Evolutionary conservation across 2,113 vertebrate species (phyloP).

Genomic region (Pelmatolapia mariae): DNA sequence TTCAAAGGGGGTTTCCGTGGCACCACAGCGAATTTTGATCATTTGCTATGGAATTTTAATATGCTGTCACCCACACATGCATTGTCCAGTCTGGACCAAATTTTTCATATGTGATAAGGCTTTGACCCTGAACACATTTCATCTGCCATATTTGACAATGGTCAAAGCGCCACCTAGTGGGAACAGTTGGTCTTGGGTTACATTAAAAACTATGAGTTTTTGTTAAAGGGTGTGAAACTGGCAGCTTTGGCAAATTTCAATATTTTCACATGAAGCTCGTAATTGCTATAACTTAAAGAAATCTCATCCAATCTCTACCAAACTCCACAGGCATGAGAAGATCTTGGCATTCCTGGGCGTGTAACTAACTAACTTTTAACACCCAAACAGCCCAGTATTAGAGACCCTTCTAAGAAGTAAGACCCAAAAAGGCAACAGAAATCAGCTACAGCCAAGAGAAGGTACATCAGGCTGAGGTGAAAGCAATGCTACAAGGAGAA

Average conservation of each 20-base stretch:
- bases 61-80: background rate
- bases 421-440: too few species aligned
- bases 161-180: background rate
- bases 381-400: too few species aligned
- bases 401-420: too few species aligned
- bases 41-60: background rate
- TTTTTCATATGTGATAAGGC: background rate
- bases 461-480: too few species aligned
- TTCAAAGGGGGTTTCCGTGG: background rate
- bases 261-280: background rate
- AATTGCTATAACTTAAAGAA: background rate
- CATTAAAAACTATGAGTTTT: background rate
- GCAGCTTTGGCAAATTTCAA: background rate
- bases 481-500: too few species aligned
- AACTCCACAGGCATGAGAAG: background rate
- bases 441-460: too few species aligned
- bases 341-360: background rate
- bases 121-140: background rate
- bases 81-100: background rate
- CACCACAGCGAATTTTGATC: background rate
- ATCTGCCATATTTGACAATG: background rate
- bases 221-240: background rate
- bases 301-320: background rate
- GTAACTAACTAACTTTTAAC: background rate
- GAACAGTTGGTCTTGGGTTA: background rate